These are phyloP conservation scores for Acanthis flammea DNA, from an alignment of 2,797 vertebrate genomes.

Conservation along the genomic window DNA sequence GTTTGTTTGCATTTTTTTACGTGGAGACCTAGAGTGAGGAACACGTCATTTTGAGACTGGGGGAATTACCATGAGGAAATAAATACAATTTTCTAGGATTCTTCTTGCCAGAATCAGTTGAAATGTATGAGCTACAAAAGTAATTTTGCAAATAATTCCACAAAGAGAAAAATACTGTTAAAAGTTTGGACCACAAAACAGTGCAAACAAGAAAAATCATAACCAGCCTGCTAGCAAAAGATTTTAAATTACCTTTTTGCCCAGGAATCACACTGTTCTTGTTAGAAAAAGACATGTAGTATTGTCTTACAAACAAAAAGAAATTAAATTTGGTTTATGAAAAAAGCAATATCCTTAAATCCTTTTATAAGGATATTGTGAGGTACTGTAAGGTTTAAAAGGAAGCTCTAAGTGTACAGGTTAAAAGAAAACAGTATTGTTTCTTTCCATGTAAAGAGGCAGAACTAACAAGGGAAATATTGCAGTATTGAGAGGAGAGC, in stretches of 20 bases:
- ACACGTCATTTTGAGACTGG: fast-evolving
- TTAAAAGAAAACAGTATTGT: neutral
- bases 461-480: neutral
- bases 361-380: neutral
- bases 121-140: neutral
- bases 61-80: neutral
- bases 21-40: fast-evolving
- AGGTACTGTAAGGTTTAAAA: neutral
- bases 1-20: neutral
- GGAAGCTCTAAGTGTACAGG: neutral
- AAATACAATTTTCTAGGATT: neutral
- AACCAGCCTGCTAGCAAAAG: neutral
- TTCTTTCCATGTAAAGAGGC: neutral
- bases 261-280: neutral
- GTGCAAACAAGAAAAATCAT: neutral
- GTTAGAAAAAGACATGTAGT: neutral
- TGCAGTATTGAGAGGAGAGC: neutral
- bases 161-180: neutral
- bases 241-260: neutral
- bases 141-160: neutral
- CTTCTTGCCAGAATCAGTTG: neutral
- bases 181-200: neutral
- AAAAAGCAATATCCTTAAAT: neutral
- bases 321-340: neutral
- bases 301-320: neutral